Evolutionary conservation across 1,140 invertebrate genomes (phyloP), one percentile per base, ranked within the genome.

Genomic region (Lithobius niger): DNA sequence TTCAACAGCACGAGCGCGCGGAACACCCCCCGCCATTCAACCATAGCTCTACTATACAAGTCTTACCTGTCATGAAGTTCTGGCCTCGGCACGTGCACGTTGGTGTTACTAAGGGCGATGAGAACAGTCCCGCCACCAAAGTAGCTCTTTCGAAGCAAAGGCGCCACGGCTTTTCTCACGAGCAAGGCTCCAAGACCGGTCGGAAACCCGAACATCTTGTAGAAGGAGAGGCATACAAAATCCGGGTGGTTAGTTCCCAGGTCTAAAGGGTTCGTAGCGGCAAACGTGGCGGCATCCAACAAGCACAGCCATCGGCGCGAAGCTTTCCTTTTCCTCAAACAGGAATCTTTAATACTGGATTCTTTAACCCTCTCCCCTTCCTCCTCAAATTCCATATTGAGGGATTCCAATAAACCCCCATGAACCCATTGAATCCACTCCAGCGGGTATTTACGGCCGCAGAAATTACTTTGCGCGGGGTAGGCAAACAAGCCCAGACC

Each of bases 201-300:
- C 3, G 95, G 94, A 73, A 85, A 96, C 2, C 95, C 95, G 76
- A 98, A 97, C 64, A 98, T 89, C 78, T 98, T 98, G 72, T 97
- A 97, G 74, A 97, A 97, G 1, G 94, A 97, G 3, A 97, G 31
- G 49, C 80, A 81, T 0, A 96, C 79, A 76, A 96, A 97, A 71
- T 97, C 90, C 19, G 91, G 86, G 59, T 83, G 79, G 42, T 73
- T 74, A 15, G 64, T 55, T 0, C 76, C 75, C 42, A 97, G 73
- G 75, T 97, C 80, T 45, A 97, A 71, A 19, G 71, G 71, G 69
- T 79, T 88, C 27, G 86, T 89, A n/a, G 82, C 77, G 1, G 82
- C 82, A 73, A 78, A 88, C 42, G 80, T 73, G 1, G 93, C 90
- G 2, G 89, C 88, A 77, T 97, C 94, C 28, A 97, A 67, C 16